These are phyloP conservation scores for Nemoura dubitans DNA, from an alignment of 2,888 invertebrate species.

Conservation along the genomic window DNA sequence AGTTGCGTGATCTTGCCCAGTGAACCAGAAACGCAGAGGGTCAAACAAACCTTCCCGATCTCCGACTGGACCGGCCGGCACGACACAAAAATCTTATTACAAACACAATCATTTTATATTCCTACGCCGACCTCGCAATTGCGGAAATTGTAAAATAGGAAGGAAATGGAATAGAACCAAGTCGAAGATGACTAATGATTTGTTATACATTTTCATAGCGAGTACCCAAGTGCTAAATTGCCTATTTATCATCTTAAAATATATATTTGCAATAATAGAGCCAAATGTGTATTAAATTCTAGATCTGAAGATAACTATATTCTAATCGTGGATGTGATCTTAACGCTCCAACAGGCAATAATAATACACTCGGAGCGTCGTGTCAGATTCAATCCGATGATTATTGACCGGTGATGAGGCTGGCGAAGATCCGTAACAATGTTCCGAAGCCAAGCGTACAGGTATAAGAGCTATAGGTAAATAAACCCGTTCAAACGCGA, in stretches of 20 bases:
- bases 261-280: slow-evolving; percentile 27
- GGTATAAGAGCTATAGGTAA: background rate
- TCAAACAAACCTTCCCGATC: slow-evolving; percentile 28
- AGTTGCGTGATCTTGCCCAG: slow-evolving; percentile 23
- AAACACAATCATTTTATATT: background rate
- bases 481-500: background rate
- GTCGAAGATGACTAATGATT: background rate
- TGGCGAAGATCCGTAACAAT: background rate
- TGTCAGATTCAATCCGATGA: background rate
- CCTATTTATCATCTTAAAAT: slow-evolving; percentile 8
- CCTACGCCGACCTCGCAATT: background rate
- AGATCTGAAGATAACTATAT: slow-evolving; percentile 18
- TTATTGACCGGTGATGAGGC: background rate
- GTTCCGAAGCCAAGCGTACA: background rate
- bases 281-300: slow-evolving; percentile 18
- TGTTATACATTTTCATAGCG: background rate
- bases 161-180: background rate
- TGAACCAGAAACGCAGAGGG: slow-evolving; percentile 32
- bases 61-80: background rate
- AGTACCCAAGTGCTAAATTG: slow-evolving; percentile 18
- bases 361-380: slow-evolving; percentile 14
- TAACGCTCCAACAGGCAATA: slow-evolving; percentile 28
- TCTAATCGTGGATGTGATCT: slow-evolving; percentile 36
- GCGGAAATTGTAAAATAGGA: background rate
- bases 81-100: background rate